Evolutionary conservation across 2,113 vertebrate genomes (phyloP).

Genomic region (Dicaeum eximium): DNA sequence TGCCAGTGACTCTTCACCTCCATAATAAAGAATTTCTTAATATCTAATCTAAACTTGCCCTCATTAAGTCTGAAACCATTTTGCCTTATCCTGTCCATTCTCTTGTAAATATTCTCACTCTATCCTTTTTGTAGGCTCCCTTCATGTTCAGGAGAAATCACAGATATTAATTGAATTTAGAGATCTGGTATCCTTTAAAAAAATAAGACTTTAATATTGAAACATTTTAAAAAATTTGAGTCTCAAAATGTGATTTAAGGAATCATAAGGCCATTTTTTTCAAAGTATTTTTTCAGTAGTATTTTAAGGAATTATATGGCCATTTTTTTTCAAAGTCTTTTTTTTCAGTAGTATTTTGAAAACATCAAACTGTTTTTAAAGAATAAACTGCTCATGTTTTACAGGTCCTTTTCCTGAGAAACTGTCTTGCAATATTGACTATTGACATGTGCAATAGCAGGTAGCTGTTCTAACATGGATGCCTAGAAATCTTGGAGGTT

Average conservation of each 20-base stretch:
- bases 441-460: not conserved
- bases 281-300: not conserved
- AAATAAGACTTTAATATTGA: not conserved
- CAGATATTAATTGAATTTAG: not conserved
- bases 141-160: not conserved
- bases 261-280: no score
- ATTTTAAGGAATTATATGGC: no score
- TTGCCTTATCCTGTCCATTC: not conserved
- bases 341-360: not conserved
- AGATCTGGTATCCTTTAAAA: not conserved
- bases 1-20: not conserved
- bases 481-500: not conserved
- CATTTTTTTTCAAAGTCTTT: not conserved
- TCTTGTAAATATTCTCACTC: not conserved
- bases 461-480: not conserved
- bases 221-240: not conserved
- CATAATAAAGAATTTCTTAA: not conserved
- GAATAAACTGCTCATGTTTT: not conserved
- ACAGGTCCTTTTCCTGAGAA: not conserved
- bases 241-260: not conserved
- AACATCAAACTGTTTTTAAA: not conserved
- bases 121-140: not conserved
- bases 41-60: not conserved
- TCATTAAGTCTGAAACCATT: not conserved
- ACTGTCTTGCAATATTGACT: not conserved